Conservation (phyloP, 2,888 invertebrate species). For the Minunthozetes semirufus region DNA sequence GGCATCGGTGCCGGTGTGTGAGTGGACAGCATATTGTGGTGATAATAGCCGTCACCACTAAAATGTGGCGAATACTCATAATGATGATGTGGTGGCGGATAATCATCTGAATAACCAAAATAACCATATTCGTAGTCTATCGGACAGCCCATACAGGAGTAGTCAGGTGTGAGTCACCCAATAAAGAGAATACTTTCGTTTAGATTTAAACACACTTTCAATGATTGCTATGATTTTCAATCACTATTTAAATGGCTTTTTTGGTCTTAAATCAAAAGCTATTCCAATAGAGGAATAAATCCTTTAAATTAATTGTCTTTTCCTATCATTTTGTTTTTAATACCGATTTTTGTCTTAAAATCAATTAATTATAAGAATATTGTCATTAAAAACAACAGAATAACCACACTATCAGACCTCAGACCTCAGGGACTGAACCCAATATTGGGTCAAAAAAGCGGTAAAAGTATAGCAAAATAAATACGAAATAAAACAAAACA, state of each 20-base stretch:
- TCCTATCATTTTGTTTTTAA: not conserved
- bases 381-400: not conserved
- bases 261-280: no score
- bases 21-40: constrained; percentile 14
- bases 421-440: constrained; percentile 15
- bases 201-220: not conserved
- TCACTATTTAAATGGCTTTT: not conserved
- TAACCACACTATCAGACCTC: not conserved
- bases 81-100: constrained; percentile 15
- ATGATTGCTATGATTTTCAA: no score
- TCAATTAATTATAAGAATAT: not conserved
- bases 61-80: constrained; percentile 17
- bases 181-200: constrained; percentile 12
- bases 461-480: constrained; percentile 3
- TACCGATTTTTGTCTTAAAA: not conserved
- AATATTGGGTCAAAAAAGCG: constrained; percentile 11
- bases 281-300: no score
- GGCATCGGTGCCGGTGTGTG: constrained; percentile 4
- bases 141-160: not conserved
- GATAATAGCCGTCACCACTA: constrained; percentile 24
- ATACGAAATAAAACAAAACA: not conserved
- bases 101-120: constrained; percentile 25
- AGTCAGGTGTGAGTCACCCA: constrained; percentile 12
- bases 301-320: not conserved
- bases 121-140: constrained; percentile 26